Base-by-base conservation (phyloP, 2,888 invertebrate species). In the Strigamia transsilvanica region DNA sequence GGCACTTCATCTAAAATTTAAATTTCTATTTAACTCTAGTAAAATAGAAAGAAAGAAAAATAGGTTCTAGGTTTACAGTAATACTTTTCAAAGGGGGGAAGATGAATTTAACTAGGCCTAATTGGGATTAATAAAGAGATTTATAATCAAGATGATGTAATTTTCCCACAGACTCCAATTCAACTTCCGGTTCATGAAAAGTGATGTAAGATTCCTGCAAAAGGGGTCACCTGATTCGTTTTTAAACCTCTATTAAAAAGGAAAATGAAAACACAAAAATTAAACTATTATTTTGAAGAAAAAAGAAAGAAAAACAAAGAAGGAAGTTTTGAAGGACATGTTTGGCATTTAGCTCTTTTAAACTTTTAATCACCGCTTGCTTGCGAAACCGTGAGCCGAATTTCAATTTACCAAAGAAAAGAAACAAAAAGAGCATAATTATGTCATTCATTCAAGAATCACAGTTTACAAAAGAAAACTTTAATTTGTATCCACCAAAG, bases 121-220 rank as follows among this genome's bases (percentile, higher is more conserved):
- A 56, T 21, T 18, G 9, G 18, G 9, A 18, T 56, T n/a, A 56
- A 18, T 51, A 51, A n/a, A 6, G 51, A 51, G 18, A n/a, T 18
- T 56, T 56, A 2, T 27, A n/a, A 56, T 38, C 38, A 18, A 56
- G 13, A 73, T 73, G 73, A 32, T 73, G 73, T 73, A 73, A 73
- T 32, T 73, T 73, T 73, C 73, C 32, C 73, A 73, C 23, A 73
- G 46, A 46, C 46, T n/a, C 21, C 61, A 23, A 66, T 66, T n/a
- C 73, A 73, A 32, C 73, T 73, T 73, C 73, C 73, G 73, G 73
- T 73, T 27, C 32, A 32, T 12, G 10, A n/a, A 73, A 73, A 73
- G 73, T 73, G 73, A 73, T 73, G 73, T 73, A 73, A 73, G 23
- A 15, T 66, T 66, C 61, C n/a, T 73, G 73, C 73, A 73, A 73